phyloP scores from a whole-genome alignment of 2,797 vertebrate species.

The Geotria australis region DNA sequence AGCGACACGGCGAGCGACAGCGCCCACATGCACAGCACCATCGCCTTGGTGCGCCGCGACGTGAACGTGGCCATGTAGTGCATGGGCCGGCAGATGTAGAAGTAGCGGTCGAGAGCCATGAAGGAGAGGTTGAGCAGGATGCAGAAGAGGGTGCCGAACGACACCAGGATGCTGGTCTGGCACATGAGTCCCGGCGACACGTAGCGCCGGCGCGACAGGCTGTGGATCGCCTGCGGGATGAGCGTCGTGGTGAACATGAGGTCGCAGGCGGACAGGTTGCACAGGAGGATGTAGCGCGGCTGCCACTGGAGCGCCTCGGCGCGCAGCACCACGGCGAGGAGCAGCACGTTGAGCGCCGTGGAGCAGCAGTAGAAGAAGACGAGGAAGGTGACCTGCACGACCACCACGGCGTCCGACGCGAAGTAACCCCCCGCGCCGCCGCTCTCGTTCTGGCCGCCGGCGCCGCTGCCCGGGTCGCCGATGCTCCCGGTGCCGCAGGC shows the following conservation, averaged over 20 bases:
- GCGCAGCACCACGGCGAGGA: slow-evolving; percentile 3
- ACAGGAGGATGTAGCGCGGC: slow-evolving; percentile 8
- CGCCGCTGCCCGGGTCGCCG: too few species aligned
- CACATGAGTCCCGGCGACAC: slow-evolving; percentile 8
- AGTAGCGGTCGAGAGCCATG: slow-evolving; percentile 16
- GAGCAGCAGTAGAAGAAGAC: slow-evolving; percentile 4
- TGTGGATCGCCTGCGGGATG: slow-evolving; percentile 6
- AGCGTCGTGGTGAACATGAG: slow-evolving; percentile 8
- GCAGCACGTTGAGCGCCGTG: slow-evolving; percentile 4
- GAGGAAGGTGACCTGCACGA: too few species aligned
- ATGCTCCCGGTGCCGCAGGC: too few species aligned
- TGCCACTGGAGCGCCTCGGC: slow-evolving; percentile 10
- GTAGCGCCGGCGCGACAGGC: slow-evolving; percentile 6
- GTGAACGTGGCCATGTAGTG: slow-evolving; percentile 9
- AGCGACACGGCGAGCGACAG: slow-evolving; percentile 2
- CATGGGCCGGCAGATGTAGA: slow-evolving; percentile 13
- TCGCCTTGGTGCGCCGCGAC: slow-evolving; percentile 2
- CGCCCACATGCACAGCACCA: slow-evolving; percentile 6
- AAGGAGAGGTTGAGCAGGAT: slow-evolving; percentile 11
- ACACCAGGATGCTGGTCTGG: slow-evolving; percentile 1
- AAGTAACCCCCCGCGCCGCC: too few species aligned
- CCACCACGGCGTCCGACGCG: too few species aligned
- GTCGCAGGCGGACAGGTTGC: slow-evolving; percentile 11
- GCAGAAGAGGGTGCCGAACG: slow-evolving; percentile 9
- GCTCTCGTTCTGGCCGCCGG: too few species aligned